Evolutionary conservation across 1,140 invertebrate species (phyloP).

Genomic region (Lucilia cuprina): DNA sequence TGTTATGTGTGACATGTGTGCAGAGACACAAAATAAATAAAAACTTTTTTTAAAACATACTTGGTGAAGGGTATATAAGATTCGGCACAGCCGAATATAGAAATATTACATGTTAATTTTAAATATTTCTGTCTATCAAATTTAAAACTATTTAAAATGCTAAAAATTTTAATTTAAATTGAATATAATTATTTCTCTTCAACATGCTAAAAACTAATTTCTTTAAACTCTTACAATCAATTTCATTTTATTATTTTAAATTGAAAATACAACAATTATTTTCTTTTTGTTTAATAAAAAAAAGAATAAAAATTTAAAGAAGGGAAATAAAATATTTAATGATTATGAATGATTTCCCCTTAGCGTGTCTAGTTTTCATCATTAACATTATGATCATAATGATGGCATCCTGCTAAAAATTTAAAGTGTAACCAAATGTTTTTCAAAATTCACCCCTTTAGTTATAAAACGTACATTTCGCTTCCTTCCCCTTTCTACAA

Average conservation of each 20-base stretch:
- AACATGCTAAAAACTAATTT: slow-evolving; percentile 7
- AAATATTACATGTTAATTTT: too few relatives aligned
- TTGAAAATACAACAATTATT: not conserved
- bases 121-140: not conserved
- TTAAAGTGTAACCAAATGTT: too few relatives aligned
- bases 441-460: not conserved
- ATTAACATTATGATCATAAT: not conserved
- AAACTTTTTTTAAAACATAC: too few relatives aligned
- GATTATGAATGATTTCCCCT: not conserved
- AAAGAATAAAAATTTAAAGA: not conserved
- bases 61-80: too few relatives aligned
- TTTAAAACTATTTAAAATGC: not conserved
- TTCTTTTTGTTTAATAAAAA: not conserved
- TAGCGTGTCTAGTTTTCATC: not conserved
- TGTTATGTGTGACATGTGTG: too few relatives aligned
- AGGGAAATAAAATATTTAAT: not conserved
- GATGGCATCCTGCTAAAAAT: not conserved
- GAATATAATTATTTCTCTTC: not conserved
- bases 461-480: not conserved
- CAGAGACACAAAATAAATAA: too few relatives aligned
- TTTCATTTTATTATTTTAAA: too few relatives aligned
- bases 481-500: not conserved
- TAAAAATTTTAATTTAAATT: not conserved
- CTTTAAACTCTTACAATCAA: too few relatives aligned
- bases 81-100: too few relatives aligned